These are phyloP conservation scores for Peromyscus melanophrys DNA, from an alignment of 2,797 vertebrate genomes.

Conservation along the genomic window DNA sequence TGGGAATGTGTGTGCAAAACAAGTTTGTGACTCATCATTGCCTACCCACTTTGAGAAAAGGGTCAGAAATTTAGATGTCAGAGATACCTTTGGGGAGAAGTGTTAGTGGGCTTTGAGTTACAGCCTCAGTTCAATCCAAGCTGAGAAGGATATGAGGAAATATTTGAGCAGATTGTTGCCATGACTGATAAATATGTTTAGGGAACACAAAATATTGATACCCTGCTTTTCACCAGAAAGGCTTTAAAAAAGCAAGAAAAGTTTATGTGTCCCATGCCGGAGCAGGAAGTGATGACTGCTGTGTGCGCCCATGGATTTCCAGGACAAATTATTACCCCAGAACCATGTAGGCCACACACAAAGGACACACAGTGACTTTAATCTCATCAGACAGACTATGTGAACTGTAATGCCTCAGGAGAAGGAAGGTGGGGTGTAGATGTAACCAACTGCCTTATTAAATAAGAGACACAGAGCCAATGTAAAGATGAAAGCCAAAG, in stretches of 20 bases:
- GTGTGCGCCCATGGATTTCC: background rate
- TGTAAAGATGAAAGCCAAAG: no score
- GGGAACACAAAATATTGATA: background rate
- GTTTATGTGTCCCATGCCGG: background rate
- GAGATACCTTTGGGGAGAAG: slow-evolving; percentile 30
- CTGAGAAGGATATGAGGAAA: background rate
- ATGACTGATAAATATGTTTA: background rate
- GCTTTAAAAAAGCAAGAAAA: background rate
- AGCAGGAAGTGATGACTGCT: background rate
- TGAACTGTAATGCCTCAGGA: background rate
- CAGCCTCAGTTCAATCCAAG: background rate
- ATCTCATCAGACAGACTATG: background rate
- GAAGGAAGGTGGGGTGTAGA: background rate
- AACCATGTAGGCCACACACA: background rate
- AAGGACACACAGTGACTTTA: slow-evolving; percentile 26
- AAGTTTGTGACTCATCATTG: background rate
- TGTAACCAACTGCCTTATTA: no score
- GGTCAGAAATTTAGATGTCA: slow-evolving; percentile 33
- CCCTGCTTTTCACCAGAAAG: slow-evolving; percentile 27
- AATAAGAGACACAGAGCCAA: no score
- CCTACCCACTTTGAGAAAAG: slow-evolving; percentile 5
- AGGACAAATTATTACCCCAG: background rate
- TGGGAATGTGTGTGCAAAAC: background rate
- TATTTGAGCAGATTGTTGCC: background rate
- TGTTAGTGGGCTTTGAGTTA: slow-evolving; percentile 16